phyloP scores from a whole-genome alignment of 2,888 invertebrate genomes.

The Pachycephus smyrnensis region DNA sequence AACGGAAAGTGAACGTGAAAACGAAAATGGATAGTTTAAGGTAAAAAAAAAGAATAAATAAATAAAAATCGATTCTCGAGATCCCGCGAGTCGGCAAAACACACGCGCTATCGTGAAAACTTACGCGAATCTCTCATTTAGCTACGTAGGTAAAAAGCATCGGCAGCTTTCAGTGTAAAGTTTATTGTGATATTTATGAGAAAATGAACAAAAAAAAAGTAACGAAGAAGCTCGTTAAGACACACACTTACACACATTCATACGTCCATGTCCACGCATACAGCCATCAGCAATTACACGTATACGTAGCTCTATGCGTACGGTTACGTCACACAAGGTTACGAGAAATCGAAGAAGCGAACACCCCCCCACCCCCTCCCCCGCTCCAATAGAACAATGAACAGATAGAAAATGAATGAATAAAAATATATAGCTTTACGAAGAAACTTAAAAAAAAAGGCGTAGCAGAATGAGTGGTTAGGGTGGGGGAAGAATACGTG shows the following conservation, averaged over 20 bases:
- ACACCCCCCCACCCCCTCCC: too few relatives aligned
- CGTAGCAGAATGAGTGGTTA: constrained; percentile 11
- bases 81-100: too few relatives aligned
- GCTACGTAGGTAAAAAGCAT: constrained; percentile 34
- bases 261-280: constrained; percentile 1
- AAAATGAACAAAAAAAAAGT: constrained; percentile 31
- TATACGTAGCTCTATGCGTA: neutral
- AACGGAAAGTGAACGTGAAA: too few relatives aligned
- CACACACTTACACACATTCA: constrained; percentile 2
- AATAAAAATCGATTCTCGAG: too few relatives aligned
- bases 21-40: too few relatives aligned
- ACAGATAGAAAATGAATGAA: neutral
- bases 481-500: constrained; percentile 7
- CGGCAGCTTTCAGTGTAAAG: constrained; percentile 65
- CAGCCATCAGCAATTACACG: neutral
- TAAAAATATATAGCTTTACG: constrained; percentile 14
- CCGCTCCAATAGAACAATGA: neutral
- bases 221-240: constrained; percentile 27
- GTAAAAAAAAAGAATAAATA: too few relatives aligned
- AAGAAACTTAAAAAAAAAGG: constrained; percentile 5
- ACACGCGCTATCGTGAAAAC: too few relatives aligned
- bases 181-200: constrained; percentile 64
- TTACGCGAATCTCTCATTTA: too few relatives aligned
- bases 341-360: too few relatives aligned
- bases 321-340: too few relatives aligned